A percentile compares a stretch with the other conserved stretches of the same genome.
Conservation (phyloP, 2,888 invertebrate species). For the Emmelina monodactyla region DNA sequence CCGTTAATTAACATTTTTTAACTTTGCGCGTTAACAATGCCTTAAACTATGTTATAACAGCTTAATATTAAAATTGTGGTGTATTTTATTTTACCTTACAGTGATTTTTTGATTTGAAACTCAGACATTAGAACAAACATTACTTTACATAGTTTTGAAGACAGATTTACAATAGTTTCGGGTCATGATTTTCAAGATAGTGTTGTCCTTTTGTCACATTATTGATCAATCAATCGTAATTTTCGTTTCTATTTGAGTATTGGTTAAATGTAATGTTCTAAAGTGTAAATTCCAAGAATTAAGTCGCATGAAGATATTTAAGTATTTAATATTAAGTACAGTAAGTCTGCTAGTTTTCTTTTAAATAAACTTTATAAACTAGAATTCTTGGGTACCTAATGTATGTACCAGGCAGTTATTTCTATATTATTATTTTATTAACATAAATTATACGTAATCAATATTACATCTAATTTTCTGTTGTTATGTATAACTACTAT, state of each 20-base stretch:
- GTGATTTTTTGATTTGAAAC: conserved; percentile 34
- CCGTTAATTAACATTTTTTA: not conserved
- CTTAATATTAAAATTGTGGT: conserved; percentile 29
- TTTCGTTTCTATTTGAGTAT: too few relatives aligned
- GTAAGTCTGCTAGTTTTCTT: too few relatives aligned
- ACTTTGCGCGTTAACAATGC: not conserved
- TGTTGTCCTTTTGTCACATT: not conserved
- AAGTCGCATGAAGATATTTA: too few relatives aligned
- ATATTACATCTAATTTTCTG: too few relatives aligned
- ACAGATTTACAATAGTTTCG: too few relatives aligned
- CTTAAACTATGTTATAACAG: not conserved
- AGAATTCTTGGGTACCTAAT: not conserved
- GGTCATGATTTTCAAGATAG: not conserved
- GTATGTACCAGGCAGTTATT: not conserved
- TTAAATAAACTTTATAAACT: too few relatives aligned
- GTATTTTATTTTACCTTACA: conserved; percentile 60
- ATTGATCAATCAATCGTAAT: not conserved
- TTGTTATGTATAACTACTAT: too few relatives aligned
- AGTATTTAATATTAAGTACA: too few relatives aligned
- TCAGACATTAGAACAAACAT: conserved; percentile 35
- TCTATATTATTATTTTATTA: not conserved
- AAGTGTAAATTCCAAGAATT: too few relatives aligned
- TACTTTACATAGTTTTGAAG: not conserved
- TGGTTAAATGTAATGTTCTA: too few relatives aligned
- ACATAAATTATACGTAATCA: too few relatives aligned